Base-by-base conservation (phyloP, 2,113 vertebrate species). In the Nerophis ophidion region DNA sequence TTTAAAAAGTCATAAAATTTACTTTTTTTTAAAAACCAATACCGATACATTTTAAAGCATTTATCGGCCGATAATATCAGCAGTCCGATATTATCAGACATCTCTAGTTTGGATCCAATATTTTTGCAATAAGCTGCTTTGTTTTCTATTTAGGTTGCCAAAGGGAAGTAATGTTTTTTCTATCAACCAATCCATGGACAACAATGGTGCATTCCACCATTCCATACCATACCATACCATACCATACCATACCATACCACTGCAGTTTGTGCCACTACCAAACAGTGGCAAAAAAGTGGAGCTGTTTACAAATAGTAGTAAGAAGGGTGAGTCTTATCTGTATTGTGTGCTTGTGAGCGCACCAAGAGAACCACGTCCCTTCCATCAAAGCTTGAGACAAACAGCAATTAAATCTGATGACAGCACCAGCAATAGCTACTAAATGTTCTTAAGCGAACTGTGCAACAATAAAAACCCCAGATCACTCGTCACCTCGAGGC, bases 381-480 rank as follows among this genome's bases (percentile, higher is more conserved):
- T 19, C 46, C 50, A 48, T 59, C 61, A 48, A 5, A 55, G 61
- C 54, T 50, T 34, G 44, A 46, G 52, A 65, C 57, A 48, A 58
- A 59, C 56, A 65, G 38, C 54, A 70, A 76, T 60, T 71, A 72
- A 75, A 63, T 64, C 49, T 52, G 57, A 49, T 14, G 60, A 75
- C 65, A 70, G 71, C 47, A 48, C 47, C 76, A 63, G 50, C 12
- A 66, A 66, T 48, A 80, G 64, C 45, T 50, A 45, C 63, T 57
- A 63, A 69, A 56, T 74, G 65, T 61, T 57, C 10, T 53, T 65
- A 77, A 77, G 52, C 49, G 50, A 84, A 61, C 40, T 51, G 53
- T 48, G 72, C 69, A 56, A 63, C 67, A 34, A 65, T 65, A 66
- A 74, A 74, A 77, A 72, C 16, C 66, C 14, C 73, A 35, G 45